These are phyloP conservation scores for Catocala fraxini DNA, from an alignment of 2,888 invertebrate genomes.

Conservation along the genomic window DNA sequence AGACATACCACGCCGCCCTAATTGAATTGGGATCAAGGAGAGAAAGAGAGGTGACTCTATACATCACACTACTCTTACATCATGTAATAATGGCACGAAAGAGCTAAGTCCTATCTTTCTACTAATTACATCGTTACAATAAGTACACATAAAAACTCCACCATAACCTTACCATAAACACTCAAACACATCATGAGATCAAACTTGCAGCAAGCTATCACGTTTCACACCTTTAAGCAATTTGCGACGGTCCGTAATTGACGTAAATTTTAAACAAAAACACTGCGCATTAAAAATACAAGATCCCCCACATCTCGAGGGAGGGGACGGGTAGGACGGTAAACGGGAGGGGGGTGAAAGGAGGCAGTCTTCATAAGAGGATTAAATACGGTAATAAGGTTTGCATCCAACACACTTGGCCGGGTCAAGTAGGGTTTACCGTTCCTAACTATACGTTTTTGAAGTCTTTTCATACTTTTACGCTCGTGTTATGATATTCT, in stretches of 20 bases:
- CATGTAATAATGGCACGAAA: too few species aligned
- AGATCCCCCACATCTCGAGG: constrained; percentile 35
- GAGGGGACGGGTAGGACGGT: constrained; percentile 14
- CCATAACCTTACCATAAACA: neutral
- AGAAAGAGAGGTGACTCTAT: too few species aligned
- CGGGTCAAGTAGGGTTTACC: constrained; percentile 78
- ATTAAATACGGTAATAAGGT: constrained; percentile 80
- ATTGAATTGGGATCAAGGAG: too few species aligned
- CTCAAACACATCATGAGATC: neutral
- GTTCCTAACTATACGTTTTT: constrained; percentile 21
- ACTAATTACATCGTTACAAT: too few species aligned
- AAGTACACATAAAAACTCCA: too few species aligned
- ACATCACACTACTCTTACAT: too few species aligned
- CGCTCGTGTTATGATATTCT: constrained; percentile 12
- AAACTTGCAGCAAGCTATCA: constrained; percentile 8
- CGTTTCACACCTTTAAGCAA: constrained; percentile 17
- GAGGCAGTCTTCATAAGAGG: constrained; percentile 72
- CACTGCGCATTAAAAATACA: constrained; percentile 53
- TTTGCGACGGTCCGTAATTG: constrained; percentile 33
- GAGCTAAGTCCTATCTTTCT: too few species aligned
- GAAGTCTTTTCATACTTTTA: constrained; percentile 14
- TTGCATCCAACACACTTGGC: constrained; percentile 72
- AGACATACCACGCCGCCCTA: too few species aligned
- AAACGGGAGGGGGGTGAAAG: constrained; percentile 13
- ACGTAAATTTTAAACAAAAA: constrained; percentile 54